phyloP scores from a whole-genome alignment of 2,113 vertebrate species.

The Chitala chitala region DNA sequence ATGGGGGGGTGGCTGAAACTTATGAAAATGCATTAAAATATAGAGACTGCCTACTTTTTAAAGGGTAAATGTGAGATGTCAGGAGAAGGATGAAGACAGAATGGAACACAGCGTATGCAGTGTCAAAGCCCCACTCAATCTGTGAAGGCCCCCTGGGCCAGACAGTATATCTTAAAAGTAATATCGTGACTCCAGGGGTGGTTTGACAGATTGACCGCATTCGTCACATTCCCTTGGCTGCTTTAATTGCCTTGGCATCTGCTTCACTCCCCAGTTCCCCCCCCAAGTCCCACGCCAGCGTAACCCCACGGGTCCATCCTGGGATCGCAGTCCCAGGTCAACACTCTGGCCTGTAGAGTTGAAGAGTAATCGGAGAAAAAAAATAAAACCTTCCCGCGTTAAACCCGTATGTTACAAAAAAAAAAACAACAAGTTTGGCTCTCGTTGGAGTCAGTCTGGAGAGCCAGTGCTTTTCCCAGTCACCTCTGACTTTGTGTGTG shows the following conservation, averaged over 20 bases:
- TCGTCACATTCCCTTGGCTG: conserved; percentile 64
- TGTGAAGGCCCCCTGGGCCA: conserved; percentile 47
- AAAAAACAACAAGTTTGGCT: conserved; percentile 40
- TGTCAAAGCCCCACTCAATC: conserved; percentile 48
- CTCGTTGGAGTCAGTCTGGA: conserved; percentile 11
- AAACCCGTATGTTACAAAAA: conserved; percentile 42
- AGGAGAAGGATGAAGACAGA: conserved; percentile 29
- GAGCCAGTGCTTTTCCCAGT: conserved; percentile 11
- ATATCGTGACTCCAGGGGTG: conserved; percentile 59
- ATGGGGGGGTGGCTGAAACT: neutral
- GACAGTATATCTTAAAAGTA: conserved; percentile 66
- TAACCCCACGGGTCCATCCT: conserved; percentile 19
- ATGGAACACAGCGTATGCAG: neutral
- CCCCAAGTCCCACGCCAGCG: conserved; percentile 22
- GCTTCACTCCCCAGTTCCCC: conserved; percentile 59
- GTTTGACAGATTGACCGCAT: conserved; percentile 71
- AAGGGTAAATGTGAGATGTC: conserved; percentile 32
- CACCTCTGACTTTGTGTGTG: no score
- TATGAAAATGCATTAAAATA: neutral
- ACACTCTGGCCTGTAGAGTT: conserved; percentile 52
- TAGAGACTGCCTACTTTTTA: neutral
- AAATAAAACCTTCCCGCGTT: conserved; percentile 52
- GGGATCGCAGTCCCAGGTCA: conserved; percentile 55
- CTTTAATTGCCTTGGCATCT: conserved; percentile 72
- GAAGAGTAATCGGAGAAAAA: conserved; percentile 48